Evolutionary conservation across 1,140 invertebrate species (phyloP), one percentile per base, ranked within the genome.

Genomic region (Aradophagus sp.): DNA sequence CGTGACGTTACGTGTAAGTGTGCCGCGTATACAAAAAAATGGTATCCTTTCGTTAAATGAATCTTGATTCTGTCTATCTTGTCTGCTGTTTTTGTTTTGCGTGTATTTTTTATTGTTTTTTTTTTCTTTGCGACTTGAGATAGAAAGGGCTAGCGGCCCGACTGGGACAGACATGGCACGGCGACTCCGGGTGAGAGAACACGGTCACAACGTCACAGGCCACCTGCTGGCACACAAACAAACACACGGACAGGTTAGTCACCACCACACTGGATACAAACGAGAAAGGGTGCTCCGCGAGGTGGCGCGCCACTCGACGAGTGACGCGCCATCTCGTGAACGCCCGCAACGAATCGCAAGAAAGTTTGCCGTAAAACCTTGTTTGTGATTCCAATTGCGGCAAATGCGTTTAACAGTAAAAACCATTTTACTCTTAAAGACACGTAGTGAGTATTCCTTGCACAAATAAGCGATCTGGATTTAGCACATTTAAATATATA

Each of bases 141-240:
- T 36, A 76, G 66, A 73, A 65, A 75, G 62, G 67, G 71, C 62
- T 71, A 73, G 65, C 67, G 61, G 68, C 65, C 71, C 70, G 68
- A 75, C 62, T 71, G 73, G 71, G 77, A 78, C 74, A 81, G 82
- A 84, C 82, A 84, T 84, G 83, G 83, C 80, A 84, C 82, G 83
- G 82, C 83, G 83, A 85, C 83, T 85, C 83, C 82, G 80, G 79
- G 84, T 77, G 79, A 84, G 76, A 84, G 80, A 79, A 85, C 77
- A 84, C 80, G 83, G 83, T 85, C 83, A 86, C 83, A 85, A 84
- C 81, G 83, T 86, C 84, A 85, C 83, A 86, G 84, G 83, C 83
- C 84, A 86, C 84, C 84, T 86, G 84, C 84, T 86, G 83, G 83
- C 84, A 86, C 83, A 86, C 83, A 86, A 86, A 86, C 82, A 86